A percentile compares a stretch with the other conserved stretches of the same genome.
Conservation (phyloP, 2,797 vertebrate species). For the Paguma larvata region DNA sequence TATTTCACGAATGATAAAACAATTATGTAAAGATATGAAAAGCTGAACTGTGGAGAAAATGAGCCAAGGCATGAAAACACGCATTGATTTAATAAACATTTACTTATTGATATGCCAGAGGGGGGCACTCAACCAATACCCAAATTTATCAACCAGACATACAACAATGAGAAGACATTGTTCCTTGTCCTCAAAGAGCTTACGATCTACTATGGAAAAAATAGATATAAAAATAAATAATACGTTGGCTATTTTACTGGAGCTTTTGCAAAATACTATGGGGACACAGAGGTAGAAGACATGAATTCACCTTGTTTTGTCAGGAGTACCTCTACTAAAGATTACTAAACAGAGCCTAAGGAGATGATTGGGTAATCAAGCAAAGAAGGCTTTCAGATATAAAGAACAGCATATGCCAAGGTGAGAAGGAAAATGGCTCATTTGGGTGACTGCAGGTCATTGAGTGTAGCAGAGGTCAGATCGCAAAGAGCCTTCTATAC, state of each 20-base stretch:
- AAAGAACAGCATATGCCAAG: neutral
- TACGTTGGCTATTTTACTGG: neutral
- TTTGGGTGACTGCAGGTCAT: neutral
- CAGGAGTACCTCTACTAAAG: neutral
- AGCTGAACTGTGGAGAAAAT: conserved; percentile 64
- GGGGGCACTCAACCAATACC: neutral
- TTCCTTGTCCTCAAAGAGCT: neutral
- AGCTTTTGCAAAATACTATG: neutral
- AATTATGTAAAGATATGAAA: conserved; percentile 69
- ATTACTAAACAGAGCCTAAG: neutral
- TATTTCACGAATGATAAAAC: conserved; percentile 74
- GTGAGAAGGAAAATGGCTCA: neutral
- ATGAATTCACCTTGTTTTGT: neutral
- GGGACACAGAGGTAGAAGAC: neutral
- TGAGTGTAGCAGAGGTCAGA: neutral
- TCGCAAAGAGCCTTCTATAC: neutral
- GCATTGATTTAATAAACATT: conserved; percentile 40
- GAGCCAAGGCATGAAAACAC: conserved; percentile 53
- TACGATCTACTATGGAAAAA: neutral
- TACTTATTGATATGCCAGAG: neutral
- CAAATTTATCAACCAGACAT: neutral
- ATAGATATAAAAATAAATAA: neutral
- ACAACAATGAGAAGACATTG: neutral
- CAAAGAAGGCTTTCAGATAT: neutral
- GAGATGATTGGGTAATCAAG: neutral